Base-by-base conservation (phyloP, 2,113 vertebrate species). In the Stegastes partitus region DNA sequence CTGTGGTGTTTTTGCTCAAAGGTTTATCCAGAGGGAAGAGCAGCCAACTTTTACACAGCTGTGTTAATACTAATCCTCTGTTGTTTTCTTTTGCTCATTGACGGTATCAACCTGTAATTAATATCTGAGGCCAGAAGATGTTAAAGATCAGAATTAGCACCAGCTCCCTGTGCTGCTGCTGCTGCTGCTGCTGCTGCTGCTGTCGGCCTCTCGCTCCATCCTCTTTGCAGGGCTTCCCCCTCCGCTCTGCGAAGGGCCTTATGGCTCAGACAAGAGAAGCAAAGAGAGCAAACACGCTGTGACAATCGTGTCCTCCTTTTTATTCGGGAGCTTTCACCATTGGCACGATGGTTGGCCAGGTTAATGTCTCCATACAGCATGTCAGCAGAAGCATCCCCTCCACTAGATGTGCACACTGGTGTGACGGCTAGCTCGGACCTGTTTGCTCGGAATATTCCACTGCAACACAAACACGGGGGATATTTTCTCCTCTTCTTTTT, bases 291-390 rank as follows among this genome's bases (percentile, higher is more conserved):
- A 94, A 94, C 87, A 59, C 63, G 56, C 87, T 90, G 87, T 94
- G 94, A 95, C 94, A 95, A 89, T 87, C 58, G 81, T 86, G 88
- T 88, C 93, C 93, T 93, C 89, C 77, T 91, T 94, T 93, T 90
- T 88, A 88, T 91, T 89, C 89, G 68, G 81, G 80, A 83, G 87
- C 89, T 83, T 86, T 92, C 89, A 83, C 69, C 87, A 77, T 81
- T 82, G 89, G 80, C 89, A 79, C 68, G 65, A 84, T 65, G 82
- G 87, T 87, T 69, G 85, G 82, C 85, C 93, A 93, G 94, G 94
- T 94, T 93, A 93, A 94, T 89, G 93, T 91, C 89, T 92, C 89
- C 81, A 79, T 92, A 81, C 90, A 90, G 92, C 90, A 68, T 87
- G 94, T 93, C 93, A 93, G 88, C 83, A 83, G 83, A 78, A 69